phyloP scores from a whole-genome alignment of 1,140 invertebrate species.

The Mercenaria mercenaria region DNA sequence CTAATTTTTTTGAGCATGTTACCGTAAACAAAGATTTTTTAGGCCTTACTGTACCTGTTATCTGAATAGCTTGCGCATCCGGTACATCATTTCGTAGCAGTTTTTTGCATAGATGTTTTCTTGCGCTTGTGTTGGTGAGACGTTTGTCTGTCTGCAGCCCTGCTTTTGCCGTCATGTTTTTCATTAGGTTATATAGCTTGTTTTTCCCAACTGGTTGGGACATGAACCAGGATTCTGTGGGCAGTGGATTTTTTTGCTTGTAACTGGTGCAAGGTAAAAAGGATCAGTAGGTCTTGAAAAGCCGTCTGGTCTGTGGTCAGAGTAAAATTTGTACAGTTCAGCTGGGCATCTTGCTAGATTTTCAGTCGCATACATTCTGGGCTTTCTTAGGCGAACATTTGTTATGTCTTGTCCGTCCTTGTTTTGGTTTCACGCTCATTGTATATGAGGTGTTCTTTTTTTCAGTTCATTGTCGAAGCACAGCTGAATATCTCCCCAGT shows the following conservation, averaged over 20 bases:
- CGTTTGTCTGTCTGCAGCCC: not conserved
- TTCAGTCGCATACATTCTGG: not conserved
- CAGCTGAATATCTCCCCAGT: not conserved
- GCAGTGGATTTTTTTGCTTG: not conserved
- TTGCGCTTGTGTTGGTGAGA: not conserved
- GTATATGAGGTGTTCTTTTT: not conserved
- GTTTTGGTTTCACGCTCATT: not conserved
- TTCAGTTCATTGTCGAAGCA: not conserved
- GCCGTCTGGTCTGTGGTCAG: not conserved
- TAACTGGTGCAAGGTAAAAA: not conserved
- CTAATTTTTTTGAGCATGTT: no score
- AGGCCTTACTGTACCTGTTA: no score
- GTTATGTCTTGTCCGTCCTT: no score
- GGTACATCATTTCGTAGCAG: not conserved
- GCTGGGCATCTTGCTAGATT: no score
- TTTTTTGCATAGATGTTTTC: not conserved
- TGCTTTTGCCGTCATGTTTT: not conserved
- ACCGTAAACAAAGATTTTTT: no score
- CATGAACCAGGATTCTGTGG: not conserved
- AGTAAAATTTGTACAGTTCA: not conserved
- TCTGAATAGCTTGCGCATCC: not conserved
- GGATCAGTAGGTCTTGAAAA: not conserved
- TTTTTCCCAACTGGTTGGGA: not conserved
- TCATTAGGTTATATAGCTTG: no score
- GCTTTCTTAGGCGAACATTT: no score